Evolutionary conservation across 2,113 vertebrate genomes (phyloP).

Genomic region (Chrysemys picta): DNA sequence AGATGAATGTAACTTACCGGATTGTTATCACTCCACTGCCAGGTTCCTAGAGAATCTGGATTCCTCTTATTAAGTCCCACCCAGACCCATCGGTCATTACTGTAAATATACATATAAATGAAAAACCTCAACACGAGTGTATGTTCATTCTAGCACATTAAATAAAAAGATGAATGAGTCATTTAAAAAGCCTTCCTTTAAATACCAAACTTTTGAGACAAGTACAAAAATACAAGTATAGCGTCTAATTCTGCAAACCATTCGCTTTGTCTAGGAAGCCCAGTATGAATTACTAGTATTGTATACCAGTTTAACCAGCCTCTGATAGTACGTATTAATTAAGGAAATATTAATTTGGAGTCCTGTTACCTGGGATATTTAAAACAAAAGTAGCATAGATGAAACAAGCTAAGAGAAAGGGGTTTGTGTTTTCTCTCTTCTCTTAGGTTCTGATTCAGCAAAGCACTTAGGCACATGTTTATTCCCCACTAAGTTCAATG

Average conservation of each 20-base stretch:
- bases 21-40: slow-evolving; percentile 93
- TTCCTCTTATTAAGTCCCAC: slow-evolving; percentile 94
- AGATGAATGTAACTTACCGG: slow-evolving; percentile 87
- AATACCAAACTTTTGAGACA: neutral
- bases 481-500: neutral
- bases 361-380: neutral
- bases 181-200: neutral
- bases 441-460: neutral
- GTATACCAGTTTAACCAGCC: neutral
- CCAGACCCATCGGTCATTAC: slow-evolving; percentile 92
- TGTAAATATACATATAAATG: slow-evolving; percentile 54
- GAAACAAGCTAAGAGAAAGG: neutral
- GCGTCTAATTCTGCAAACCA: neutral
- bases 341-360: neutral
- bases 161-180: neutral
- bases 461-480: neutral
- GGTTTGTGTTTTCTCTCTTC: too few species aligned
- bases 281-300: neutral
- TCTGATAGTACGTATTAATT: neutral
- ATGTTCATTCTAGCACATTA: slow-evolving; percentile 10
- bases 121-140: neutral
- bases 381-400: neutral
- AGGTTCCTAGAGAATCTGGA: slow-evolving; percentile 86
- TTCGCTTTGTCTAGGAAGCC: neutral
- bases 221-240: neutral